These are phyloP conservation scores for Agrochola circellaris DNA, from an alignment of 2,888 invertebrate species.

Conservation along the genomic window DNA sequence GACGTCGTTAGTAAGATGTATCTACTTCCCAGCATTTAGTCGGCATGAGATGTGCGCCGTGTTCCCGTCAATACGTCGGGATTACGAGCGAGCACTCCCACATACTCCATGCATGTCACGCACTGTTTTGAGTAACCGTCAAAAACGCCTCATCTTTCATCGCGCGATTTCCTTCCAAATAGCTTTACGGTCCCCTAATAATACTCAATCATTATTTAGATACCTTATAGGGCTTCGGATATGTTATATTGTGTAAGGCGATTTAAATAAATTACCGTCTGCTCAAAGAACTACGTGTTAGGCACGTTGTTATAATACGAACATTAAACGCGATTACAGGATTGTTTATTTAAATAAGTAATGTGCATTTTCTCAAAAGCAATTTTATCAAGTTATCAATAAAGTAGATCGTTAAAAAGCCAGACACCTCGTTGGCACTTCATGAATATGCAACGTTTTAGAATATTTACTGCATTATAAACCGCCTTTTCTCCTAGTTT, in stretches of 20 bases:
- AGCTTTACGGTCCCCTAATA: constrained; percentile 78
- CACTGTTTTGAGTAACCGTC: constrained; percentile 78
- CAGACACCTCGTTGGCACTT: constrained; percentile 31
- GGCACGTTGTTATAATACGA: constrained; percentile 25
- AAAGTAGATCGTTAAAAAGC: constrained; percentile 31
- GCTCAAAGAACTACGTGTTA: constrained; percentile 4
- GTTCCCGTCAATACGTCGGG: constrained; percentile 72
- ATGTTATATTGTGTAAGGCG: constrained; percentile 17
- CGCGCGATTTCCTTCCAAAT: constrained; percentile 79
- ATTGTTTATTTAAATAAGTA: constrained; percentile 34
- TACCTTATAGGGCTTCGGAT: constrained; percentile 20
- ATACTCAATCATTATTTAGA: constrained; percentile 76
- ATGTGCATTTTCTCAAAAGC: constrained; percentile 10
- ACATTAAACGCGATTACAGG: constrained; percentile 18
- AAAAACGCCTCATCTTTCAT: constrained; percentile 81
- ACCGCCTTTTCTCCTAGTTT: constrained; percentile 65
- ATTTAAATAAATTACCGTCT: constrained; percentile 35
- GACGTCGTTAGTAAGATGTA: neutral
- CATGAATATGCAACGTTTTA: constrained; percentile 55
- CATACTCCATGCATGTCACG: constrained; percentile 80
- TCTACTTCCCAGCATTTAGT: neutral
- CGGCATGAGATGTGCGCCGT: constrained; percentile 50
- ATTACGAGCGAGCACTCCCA: constrained; percentile 72
- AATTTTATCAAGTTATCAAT: constrained; percentile 35
- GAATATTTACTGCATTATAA: constrained; percentile 55